These are phyloP conservation scores for Papilio demoleus DNA, from an alignment of 2,888 invertebrate species.

Conservation along the genomic window DNA sequence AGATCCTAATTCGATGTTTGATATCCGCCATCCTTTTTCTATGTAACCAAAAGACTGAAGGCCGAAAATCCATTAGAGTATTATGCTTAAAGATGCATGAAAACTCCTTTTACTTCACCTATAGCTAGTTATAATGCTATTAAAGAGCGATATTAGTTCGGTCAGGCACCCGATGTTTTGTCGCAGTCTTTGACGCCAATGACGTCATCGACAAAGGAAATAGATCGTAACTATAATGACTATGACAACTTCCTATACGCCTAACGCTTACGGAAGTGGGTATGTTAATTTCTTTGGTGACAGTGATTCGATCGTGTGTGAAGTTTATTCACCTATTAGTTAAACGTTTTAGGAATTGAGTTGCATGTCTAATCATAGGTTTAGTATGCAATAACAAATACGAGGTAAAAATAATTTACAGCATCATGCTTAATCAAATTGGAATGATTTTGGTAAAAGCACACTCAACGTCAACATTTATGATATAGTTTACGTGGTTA, in stretches of 20 bases:
- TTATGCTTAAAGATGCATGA: background rate
- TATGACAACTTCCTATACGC: conserved; percentile 38
- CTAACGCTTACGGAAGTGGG: conserved; percentile 27
- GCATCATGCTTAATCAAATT: no score
- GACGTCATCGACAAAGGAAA: conserved; percentile 47
- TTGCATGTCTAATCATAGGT: no score
- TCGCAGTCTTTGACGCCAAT: conserved; percentile 31
- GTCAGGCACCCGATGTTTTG: conserved; percentile 21
- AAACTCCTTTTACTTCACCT: background rate
- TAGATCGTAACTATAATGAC: conserved; percentile 44
- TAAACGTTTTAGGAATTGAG: background rate
- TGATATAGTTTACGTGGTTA: no score
- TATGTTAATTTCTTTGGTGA: conserved; percentile 32
- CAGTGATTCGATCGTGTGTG: conserved; percentile 10
- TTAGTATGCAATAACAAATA: no score
- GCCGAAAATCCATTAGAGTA: background rate
- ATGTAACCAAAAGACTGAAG: background rate
- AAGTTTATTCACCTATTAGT: conserved; percentile 32
- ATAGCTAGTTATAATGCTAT: background rate
- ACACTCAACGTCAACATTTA: no score
- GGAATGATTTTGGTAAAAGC: no score
- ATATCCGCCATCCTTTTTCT: background rate
- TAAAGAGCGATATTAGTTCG: conserved; percentile 13
- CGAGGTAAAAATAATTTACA: no score
- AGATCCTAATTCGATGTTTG: background rate